Percentiles rank a stretch among this genome's conserved stretches.
phyloP scores from a whole-genome alignment of 2,113 vertebrate genomes.

The Gallinago paraguaiae region DNA sequence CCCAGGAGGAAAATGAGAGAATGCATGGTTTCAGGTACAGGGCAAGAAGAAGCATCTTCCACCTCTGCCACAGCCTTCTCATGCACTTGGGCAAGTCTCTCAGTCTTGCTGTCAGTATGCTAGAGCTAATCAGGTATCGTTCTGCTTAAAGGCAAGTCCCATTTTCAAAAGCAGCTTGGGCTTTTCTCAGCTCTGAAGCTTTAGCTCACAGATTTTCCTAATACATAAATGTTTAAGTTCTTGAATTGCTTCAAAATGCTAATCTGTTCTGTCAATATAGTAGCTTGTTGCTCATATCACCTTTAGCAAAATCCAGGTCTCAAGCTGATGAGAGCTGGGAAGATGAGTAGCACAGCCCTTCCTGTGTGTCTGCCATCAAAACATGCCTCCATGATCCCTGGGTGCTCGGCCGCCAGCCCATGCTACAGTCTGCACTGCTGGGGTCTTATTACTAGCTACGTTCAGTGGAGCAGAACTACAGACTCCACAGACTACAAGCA shows the following conservation, averaged over 20 bases:
- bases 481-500: background rate
- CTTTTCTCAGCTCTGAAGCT: background rate
- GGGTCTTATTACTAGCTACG: background rate
- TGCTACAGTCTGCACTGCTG: background rate
- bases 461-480: background rate
- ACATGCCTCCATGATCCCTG: rapidly evolving
- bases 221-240: background rate
- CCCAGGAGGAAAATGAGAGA: background rate
- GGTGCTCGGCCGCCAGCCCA: background rate
- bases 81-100: background rate
- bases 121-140: background rate
- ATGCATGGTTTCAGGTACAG: background rate
- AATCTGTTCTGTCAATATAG: background rate
- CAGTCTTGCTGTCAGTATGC: background rate
- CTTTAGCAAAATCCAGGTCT: background rate
- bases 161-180: background rate
- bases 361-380: background rate
- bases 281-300: background rate
- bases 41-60: background rate
- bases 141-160: background rate
- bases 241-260: background rate
- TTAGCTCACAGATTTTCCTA: background rate
- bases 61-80: background rate
- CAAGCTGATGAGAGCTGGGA: background rate
- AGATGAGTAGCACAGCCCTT: background rate